Evolutionary conservation across 2,888 invertebrate genomes (phyloP), one percentile per base, ranked within the genome.

Genomic region (Sympetrum striolatum): DNA sequence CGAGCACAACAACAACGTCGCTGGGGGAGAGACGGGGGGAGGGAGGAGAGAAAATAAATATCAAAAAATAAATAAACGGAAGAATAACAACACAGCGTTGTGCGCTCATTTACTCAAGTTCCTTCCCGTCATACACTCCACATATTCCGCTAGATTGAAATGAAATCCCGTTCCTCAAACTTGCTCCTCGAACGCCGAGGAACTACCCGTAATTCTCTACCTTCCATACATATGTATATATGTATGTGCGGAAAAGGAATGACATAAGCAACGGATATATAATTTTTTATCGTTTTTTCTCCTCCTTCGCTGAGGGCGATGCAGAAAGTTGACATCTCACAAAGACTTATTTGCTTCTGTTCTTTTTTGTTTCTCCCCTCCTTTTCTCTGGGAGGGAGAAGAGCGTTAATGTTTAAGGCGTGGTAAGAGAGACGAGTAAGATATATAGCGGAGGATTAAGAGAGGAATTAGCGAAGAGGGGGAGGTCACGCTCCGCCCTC

Each of bases 21-120:
- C 86, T 58, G 86, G 60, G 86, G 31, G 53, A 58, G 58, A 58
- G 58, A 15, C 15, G 31, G 53, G 58, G 5, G 80, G 37, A 22
- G 35, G n/a, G n/a, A n/a, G n/a, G n/a, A n/a, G n/a, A 8, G 86
- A 35, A 31, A 22, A 37, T 37, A 37, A 22, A n/a, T 14, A 37
- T 15, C 3, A 37, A 86, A 64, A 86, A 31, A n/a, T n/a, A n/a
- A 64, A 60, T 37, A 82, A 82, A 82, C 82, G 35, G 58, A 82
- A 58, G 58, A 86, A 60, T 58, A 53, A 60, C 86, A 60, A 86
- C 60, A 64, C 86, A 60, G 86, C 86, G 86, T 86, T 86, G 86
- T 86, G 86, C 86, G 37, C 86, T 86, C 86, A 86, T 86, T 86
- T 86, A 86, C 86, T 86, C 86, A 86, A 86, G 86, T 86, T 86